These are phyloP conservation scores for Euborellia annulipes DNA, from an alignment of 1,140 invertebrate species.

Conservation along the genomic window DNA sequence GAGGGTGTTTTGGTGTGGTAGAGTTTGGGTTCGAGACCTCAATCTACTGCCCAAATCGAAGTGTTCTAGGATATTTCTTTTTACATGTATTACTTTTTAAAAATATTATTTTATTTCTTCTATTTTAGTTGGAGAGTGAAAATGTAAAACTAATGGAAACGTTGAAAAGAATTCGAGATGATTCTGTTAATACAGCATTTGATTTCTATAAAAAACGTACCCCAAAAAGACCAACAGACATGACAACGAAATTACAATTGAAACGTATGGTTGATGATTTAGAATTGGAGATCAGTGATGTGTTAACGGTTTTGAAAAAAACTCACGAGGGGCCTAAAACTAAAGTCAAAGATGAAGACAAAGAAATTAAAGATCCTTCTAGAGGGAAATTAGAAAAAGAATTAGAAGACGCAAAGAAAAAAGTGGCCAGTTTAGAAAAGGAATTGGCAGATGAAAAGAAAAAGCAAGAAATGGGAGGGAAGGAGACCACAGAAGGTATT, in stretches of 20 bases:
- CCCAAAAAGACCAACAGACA: conserved; percentile 49
- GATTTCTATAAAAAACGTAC: conserved; percentile 41
- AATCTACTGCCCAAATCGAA: no score
- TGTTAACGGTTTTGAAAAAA: conserved; percentile 17
- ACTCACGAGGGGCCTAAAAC: conserved; percentile 27
- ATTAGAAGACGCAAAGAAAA: conserved; percentile 8
- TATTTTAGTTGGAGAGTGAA: conserved; percentile 37
- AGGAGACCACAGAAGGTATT: background rate
- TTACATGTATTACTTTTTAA: no score
- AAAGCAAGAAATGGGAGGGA: conserved; percentile 10
- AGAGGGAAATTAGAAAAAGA: conserved; percentile 10
- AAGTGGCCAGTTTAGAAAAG: conserved; percentile 8
- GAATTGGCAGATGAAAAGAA: conserved; percentile 15
- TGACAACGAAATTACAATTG: conserved; percentile 50
- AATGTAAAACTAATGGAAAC: conserved; percentile 37
- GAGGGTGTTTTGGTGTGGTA: no score
- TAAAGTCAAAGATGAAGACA: conserved; percentile 5
- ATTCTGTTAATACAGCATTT: conserved; percentile 30
- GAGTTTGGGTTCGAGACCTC: no score
- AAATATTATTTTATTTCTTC: background rate
- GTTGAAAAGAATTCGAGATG: conserved; percentile 42
- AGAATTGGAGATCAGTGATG: conserved; percentile 56
- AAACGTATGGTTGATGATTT: conserved; percentile 63
- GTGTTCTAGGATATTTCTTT: no score
- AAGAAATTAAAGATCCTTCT: conserved; percentile 13